phyloP scores from a whole-genome alignment of 2,888 invertebrate species.

The Drosophila testacea region DNA sequence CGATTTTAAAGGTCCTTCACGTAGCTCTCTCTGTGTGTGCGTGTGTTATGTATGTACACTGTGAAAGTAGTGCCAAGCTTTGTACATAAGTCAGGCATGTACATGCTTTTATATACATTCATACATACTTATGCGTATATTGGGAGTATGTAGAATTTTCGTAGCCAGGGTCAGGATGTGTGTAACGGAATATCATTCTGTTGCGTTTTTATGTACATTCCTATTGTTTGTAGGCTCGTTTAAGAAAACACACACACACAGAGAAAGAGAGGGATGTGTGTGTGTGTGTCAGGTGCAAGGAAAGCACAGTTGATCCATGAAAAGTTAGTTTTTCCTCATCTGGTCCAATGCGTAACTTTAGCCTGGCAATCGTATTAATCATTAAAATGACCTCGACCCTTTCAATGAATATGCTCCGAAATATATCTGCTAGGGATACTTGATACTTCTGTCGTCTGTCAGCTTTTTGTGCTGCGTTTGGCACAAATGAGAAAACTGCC shows the following conservation, averaged over 20 bases:
- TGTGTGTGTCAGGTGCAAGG: slow-evolving; percentile 44
- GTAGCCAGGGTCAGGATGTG: slow-evolving; percentile 77
- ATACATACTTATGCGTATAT: slow-evolving; percentile 27
- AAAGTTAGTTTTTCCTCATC: slow-evolving; percentile 28
- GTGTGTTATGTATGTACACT: slow-evolving; percentile 26
- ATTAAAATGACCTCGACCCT: slow-evolving; percentile 78
- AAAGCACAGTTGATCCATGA: slow-evolving; percentile 31
- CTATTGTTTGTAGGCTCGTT: slow-evolving; percentile 24
- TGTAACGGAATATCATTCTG: slow-evolving; percentile 60
- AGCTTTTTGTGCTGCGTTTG: slow-evolving; percentile 64
- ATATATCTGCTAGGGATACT: slow-evolving; percentile 21
- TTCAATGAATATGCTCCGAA: slow-evolving; percentile 34
- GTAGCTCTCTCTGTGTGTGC: slow-evolving; percentile 29
- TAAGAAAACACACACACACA: slow-evolving; percentile 24
- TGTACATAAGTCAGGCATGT: slow-evolving; percentile 47
- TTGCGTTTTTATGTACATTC: slow-evolving; percentile 42
- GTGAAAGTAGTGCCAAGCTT: slow-evolving; percentile 75
- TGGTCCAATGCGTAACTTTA: slow-evolving; percentile 36
- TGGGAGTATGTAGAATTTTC: slow-evolving; percentile 35
- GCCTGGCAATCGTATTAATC: slow-evolving; percentile 66
- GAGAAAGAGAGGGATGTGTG: background rate
- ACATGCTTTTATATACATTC: slow-evolving; percentile 10
- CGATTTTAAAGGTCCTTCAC: slow-evolving; percentile 79
- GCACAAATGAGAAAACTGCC: slow-evolving; percentile 76
- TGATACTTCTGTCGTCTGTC: slow-evolving; percentile 59